A percentile compares a stretch with the other conserved stretches of the same genome.
These are phyloP conservation scores for Augochlora pura DNA, from an alignment of 1,140 invertebrate genomes.

Conservation along the genomic window DNA sequence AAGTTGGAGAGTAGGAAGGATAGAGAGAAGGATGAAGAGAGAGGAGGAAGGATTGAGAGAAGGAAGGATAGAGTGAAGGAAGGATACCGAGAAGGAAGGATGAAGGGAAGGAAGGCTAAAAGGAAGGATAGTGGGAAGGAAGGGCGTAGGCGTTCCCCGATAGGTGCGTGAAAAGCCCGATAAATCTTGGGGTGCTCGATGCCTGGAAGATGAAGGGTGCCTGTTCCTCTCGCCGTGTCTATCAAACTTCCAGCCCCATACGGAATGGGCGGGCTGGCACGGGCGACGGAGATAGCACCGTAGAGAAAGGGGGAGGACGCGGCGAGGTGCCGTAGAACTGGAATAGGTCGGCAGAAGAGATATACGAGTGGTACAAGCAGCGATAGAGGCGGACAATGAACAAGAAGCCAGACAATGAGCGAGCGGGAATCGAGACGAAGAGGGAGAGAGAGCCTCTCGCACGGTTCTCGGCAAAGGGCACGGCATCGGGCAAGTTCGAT, in stretches of 20 bases:
- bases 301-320: too few relatives aligned
- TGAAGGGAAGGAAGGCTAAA: too few relatives aligned
- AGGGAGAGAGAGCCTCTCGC: too few relatives aligned
- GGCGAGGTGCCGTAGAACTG: neutral
- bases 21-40: too few relatives aligned
- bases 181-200: conserved; percentile 9
- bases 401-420: conserved; percentile 40
- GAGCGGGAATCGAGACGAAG: conserved; percentile 19
- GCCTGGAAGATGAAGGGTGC: conserved; percentile 1
- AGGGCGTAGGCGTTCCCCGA: neutral
- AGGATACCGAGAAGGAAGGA: too few relatives aligned
- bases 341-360: neutral
- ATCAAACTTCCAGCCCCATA: conserved; percentile 4
- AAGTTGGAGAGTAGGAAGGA: too few relatives aligned
- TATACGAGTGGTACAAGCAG: conserved; percentile 14
- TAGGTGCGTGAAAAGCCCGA: neutral
- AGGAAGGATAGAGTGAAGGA: neutral
- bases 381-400: conserved; percentile 30
- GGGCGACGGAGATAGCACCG: neutral
- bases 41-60: neutral
- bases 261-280: neutral
- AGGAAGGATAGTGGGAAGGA: neutral
- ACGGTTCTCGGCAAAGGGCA: too few relatives aligned
- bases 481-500: conserved; percentile 15
- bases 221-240: conserved; percentile 14